Base-by-base conservation (phyloP, 1,140 invertebrate species). In the Temnothorax curvispinosus region DNA sequence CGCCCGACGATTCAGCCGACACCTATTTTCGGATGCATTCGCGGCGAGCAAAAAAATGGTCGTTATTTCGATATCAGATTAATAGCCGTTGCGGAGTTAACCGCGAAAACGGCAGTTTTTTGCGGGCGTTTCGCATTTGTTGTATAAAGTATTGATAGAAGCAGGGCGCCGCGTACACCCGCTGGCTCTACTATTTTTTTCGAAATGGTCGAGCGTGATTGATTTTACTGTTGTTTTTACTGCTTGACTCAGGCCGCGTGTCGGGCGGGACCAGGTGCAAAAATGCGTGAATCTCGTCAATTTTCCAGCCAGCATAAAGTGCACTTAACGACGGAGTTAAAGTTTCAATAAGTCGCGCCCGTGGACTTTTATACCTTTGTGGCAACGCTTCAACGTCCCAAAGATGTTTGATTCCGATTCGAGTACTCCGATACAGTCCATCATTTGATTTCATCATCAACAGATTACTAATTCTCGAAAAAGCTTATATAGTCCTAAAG, bases 61-160 rank as follows among this genome's bases (percentile, higher is more conserved):
- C 87, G 90, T 94, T 93, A 91, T 93, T 93, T 93, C 92, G 92
- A 93, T 93, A 93, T 92, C 91, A 92, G 93, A 94, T 94, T 94
- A 94, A 94, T 94, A 94, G 93, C 91, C 93, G 86, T 89, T 94
- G 92, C 91, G 91, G 93, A 93, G 89, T 92, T 88, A 82, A 94
- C 93, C 93, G 75, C 93, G 93, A 94, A 91, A 91, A 93, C 92
- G 91, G 90, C 88, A 92, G 92, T 90, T 93, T 90, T 94, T 94
- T 94, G 93, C 91, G 93, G 93, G 91, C 89, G 91, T 93, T 94
- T 94, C 93, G 93, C 93, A 94, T 94, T 94, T 94, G 91, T 92
- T 90, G 90, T 91, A 94, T 94, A 93, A 94, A 94, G 92, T 94
- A 94, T 94, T 94, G 93, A 94, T 94, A 92, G 87, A 75, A 71